Evolutionary conservation across 2,113 vertebrate genomes (phyloP).

Genomic region (Tricholaema leucomelas): DNA sequence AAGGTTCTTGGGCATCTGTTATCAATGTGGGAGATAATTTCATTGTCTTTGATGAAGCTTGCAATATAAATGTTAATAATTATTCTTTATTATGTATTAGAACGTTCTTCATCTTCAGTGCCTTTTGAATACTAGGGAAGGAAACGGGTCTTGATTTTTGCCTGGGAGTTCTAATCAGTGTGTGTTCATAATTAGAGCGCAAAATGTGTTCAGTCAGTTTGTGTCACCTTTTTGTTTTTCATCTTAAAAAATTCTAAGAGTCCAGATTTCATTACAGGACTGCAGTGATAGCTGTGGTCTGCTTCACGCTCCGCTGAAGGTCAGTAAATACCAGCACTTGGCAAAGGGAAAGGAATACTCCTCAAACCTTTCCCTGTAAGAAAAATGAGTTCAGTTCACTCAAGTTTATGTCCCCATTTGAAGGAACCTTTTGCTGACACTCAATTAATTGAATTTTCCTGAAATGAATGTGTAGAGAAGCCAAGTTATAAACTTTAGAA

Average conservation of each 20-base stretch:
- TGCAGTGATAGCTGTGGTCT: neutral
- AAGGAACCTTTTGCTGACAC: neutral
- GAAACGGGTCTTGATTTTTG: neutral
- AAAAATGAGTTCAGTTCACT: neutral
- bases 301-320: neutral
- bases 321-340: neutral
- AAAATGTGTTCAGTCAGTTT: neutral
- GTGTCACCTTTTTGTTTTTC: neutral
- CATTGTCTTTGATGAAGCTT: neutral
- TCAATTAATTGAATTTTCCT: slow-evolving; percentile 30
- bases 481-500: neutral
- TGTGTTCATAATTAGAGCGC: neutral
- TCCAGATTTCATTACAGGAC: neutral
- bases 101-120: neutral
- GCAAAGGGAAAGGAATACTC: neutral
- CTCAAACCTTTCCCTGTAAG: neutral
- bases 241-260: neutral
- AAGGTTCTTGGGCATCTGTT: neutral
- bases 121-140: neutral
- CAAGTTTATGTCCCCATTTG: neutral
- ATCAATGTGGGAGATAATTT: neutral
- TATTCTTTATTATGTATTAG: neutral
- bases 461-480: neutral
- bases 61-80: neutral
- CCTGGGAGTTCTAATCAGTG: neutral